Evolutionary conservation across 2,888 invertebrate genomes (phyloP).

Genomic region (Aphodius granarius): DNA sequence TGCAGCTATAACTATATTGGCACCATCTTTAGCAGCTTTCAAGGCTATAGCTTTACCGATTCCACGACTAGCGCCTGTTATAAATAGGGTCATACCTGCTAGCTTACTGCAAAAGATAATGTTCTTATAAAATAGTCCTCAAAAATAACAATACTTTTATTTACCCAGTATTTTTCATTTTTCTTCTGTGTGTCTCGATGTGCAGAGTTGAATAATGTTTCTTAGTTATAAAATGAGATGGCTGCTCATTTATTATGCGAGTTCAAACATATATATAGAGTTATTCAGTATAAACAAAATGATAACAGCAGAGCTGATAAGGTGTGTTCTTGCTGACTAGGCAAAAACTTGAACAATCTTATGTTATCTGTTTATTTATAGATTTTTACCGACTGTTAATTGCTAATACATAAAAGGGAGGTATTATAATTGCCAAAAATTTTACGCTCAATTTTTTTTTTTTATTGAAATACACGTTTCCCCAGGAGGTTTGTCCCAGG

Average conservation of each 20-base stretch:
- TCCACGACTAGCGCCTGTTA: constrained; percentile 96
- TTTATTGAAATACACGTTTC: too few species aligned
- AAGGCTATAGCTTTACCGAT: constrained; percentile 95
- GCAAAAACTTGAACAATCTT: too few species aligned
- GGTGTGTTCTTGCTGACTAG: too few species aligned
- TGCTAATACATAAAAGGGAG: too few species aligned
- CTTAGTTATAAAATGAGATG: not conserved
- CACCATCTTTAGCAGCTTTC: constrained; percentile 90
- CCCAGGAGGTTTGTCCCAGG: too few species aligned
- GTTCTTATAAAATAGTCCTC: not conserved
- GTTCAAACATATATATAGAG: not conserved
- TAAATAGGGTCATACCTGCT: constrained; percentile 89
- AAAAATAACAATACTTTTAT: not conserved
- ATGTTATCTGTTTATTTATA: too few species aligned
- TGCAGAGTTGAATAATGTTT: not conserved
- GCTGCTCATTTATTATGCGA: not conserved
- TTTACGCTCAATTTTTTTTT: too few species aligned
- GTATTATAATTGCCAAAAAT: too few species aligned
- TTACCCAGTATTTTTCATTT: constrained; percentile 8
- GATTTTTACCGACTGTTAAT: too few species aligned
- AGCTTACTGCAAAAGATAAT: constrained; percentile 59
- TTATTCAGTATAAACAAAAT: not conserved
- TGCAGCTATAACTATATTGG: constrained; percentile 88
- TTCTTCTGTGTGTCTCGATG: not conserved
- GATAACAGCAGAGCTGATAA: not conserved